Percentiles rank a stretch among this genome's conserved stretches.
Conservation (phyloP, 1,140 invertebrate species). For the Ips typographus region DNA sequence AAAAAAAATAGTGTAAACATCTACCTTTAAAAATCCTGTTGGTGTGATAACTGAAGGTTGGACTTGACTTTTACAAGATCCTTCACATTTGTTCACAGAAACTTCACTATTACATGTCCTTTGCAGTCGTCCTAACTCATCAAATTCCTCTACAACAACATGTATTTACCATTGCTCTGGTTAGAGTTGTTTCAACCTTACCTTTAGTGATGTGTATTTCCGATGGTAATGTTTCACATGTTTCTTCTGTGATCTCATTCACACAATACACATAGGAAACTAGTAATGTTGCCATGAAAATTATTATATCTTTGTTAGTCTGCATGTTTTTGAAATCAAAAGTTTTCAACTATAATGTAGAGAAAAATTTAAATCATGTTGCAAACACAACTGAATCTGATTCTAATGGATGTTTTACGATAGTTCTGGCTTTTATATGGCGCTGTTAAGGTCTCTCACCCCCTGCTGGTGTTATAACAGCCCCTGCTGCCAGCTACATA, state of each 20-base stretch:
- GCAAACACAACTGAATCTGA: no score
- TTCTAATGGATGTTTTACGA: no score
- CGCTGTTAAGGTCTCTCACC: slow-evolving; percentile 12
- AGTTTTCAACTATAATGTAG: no score
- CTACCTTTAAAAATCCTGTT: slow-evolving; percentile 86
- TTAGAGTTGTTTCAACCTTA: slow-evolving; percentile 40
- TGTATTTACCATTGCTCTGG: no score
- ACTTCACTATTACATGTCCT: slow-evolving; percentile 86
- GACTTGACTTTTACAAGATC: slow-evolving; percentile 85
- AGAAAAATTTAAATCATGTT: no score
- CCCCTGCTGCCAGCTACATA: slow-evolving; percentile 32
- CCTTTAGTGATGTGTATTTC: slow-evolving; percentile 80
- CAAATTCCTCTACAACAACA: slow-evolving; percentile 75
- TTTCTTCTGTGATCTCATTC: slow-evolving; percentile 56
- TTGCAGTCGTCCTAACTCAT: slow-evolving; percentile 74
- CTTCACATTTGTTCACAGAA: slow-evolving; percentile 86
- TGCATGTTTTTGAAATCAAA: no score
- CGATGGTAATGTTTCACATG: slow-evolving; percentile 77
- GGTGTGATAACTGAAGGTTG: slow-evolving; percentile 84
- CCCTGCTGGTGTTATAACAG: slow-evolving; percentile 31
- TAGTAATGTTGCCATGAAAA: not conserved
- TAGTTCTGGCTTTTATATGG: slow-evolving; percentile 8
- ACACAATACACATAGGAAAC: slow-evolving; percentile 38
- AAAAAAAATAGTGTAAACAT: slow-evolving; percentile 1
- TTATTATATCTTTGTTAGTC: not conserved